These are phyloP conservation scores for Myzus persicae DNA, from an alignment of 1,140 invertebrate genomes.

Conservation along the genomic window DNA sequence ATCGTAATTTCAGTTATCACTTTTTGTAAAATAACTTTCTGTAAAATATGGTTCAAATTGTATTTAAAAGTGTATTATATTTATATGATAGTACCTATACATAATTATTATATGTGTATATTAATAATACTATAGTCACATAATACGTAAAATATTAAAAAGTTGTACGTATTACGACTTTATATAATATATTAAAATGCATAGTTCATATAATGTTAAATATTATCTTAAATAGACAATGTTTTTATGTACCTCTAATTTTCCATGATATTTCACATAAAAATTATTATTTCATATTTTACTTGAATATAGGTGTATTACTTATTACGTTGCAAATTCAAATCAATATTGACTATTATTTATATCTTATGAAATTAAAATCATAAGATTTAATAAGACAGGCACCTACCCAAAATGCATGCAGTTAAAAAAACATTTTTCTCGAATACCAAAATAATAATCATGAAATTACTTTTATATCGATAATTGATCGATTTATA, in stretches of 20 bases:
- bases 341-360: background rate
- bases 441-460: background rate
- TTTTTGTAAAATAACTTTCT: background rate
- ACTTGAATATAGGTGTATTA: background rate
- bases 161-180: conserved; percentile 22
- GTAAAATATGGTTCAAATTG: background rate
- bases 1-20: background rate
- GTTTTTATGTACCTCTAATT: background rate
- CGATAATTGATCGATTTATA: background rate
- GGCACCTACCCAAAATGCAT: background rate
- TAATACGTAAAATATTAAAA: conserved; percentile 33
- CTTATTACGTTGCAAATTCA: background rate
- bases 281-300: background rate
- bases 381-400: background rate
- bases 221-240: background rate
- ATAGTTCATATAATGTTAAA: background rate
- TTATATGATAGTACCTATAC: background rate
- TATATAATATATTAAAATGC: background rate
- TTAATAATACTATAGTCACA: background rate
- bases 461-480: background rate
- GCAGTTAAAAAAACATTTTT: too few relatives aligned
- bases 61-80: background rate
- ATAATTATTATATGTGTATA: background rate
- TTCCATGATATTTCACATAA: background rate
- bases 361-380: background rate